Conservation (phyloP, 1,140 invertebrate genomes). For the Calliopsis andreniformis region DNA sequence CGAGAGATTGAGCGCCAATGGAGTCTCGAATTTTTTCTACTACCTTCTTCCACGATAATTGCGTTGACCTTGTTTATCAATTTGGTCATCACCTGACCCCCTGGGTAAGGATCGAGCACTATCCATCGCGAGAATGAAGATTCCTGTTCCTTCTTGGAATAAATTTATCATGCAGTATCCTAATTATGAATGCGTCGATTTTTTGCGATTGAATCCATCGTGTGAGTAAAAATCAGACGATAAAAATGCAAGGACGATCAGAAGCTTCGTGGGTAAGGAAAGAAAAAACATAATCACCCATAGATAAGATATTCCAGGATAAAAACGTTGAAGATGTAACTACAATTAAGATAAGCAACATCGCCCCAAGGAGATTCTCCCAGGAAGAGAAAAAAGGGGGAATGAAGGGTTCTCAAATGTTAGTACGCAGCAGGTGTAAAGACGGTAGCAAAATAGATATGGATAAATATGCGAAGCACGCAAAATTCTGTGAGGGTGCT, state of each 20-base stretch:
- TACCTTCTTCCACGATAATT: conserved; percentile 47
- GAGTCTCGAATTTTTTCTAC: conserved; percentile 52
- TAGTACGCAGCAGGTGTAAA: conserved; percentile 53
- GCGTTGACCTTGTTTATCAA: conserved; percentile 47
- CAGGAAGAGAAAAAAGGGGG: neutral
- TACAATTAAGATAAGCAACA: too few relatives aligned
- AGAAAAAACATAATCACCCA: neutral
- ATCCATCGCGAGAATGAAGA: conserved; percentile 18
- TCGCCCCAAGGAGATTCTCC: neutral
- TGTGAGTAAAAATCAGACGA: neutral
- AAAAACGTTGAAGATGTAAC: too few relatives aligned
- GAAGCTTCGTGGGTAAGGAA: too few relatives aligned
- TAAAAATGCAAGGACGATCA: too few relatives aligned
- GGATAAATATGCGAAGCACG: conserved; percentile 57
- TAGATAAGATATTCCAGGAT: neutral
- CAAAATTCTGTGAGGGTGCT: conserved; percentile 25
- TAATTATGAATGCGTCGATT: conserved; percentile 12
- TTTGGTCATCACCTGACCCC: conserved; percentile 26
- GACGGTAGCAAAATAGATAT: conserved; percentile 52
- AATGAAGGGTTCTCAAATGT: conserved; percentile 10
- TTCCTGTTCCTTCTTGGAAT: conserved; percentile 33
- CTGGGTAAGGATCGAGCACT: neutral
- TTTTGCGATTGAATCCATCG: neutral
- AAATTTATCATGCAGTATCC: too few relatives aligned
- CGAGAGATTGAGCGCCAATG: neutral